Base-by-base conservation (phyloP, 2,888 invertebrate species). In the Habrosyne pyritoides region DNA sequence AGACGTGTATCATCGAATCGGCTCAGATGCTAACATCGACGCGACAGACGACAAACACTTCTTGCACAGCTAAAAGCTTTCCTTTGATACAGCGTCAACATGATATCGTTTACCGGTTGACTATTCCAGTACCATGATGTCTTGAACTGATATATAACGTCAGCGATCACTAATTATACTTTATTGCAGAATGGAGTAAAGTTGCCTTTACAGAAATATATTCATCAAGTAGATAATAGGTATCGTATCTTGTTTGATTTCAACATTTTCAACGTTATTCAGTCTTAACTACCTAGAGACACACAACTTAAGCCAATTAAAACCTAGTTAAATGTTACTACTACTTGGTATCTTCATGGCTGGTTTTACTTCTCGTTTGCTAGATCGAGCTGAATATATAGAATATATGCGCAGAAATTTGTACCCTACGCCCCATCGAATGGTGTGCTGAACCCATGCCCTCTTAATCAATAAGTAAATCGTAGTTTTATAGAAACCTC, bases 11-110 rank as follows among this genome's bases (percentile, higher is more conserved):
- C 67, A 68, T 67, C 68, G 59, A 53, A 54, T 47, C 52, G 57
- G 57, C 53, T 33, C 30, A 52, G 50, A 33, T 18, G 47, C 53
- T 30, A 47, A 51, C 56, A 49, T 52, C 67, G 77, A 70, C 68
- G 77, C 71, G 82, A 82, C 83, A 76, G 66, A 77, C 71, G 77
- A 79, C 84, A 83, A 84, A 87, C 81, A 69, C 71, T 63, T 69
- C 74, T 71, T 67, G 66, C 65, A 64, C 66, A 65, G 60, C 68
- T 79, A 77, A 84, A 81, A 84, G 83, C 80, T 82, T 79, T 79
- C 67, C 63, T 53, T 24, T 30, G 50, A 57, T 54, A 52, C 52
- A 54, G 26, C 30, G 57, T 54, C 57, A 55, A 52, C 53, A 54
- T 33, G 47, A 47, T 51, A 50, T 30, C 18, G 42, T 42, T 42